Conservation (phyloP, 2,888 invertebrate species). For the Eumerus sabulonum region DNA sequence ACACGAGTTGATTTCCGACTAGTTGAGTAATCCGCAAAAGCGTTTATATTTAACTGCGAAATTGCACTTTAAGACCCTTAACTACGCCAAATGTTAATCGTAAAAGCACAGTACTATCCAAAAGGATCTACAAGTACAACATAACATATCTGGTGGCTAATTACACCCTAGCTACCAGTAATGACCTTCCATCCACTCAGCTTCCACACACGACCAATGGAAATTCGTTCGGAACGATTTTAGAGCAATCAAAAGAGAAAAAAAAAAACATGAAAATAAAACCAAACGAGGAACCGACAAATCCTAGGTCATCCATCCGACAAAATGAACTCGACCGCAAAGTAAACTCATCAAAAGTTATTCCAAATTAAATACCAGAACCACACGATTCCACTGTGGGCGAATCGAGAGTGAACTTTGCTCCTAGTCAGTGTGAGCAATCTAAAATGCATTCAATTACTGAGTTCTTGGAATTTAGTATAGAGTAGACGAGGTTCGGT, state of each 20-base stretch:
- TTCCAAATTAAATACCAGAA: slow-evolving; percentile 62
- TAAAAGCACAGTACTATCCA: no score
- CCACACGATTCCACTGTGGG: slow-evolving; percentile 55
- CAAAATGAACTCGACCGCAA: slow-evolving; percentile 53
- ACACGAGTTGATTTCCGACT: no score
- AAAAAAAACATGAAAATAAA: slow-evolving; percentile 6
- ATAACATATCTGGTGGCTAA: not conserved
- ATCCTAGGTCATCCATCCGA: slow-evolving; percentile 13
- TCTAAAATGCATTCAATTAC: slow-evolving; percentile 68
- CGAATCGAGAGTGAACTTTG: slow-evolving; percentile 44
- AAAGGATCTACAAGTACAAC: no score
- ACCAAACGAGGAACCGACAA: not conserved
- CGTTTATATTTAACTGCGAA: no score
- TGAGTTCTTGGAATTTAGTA: not conserved
- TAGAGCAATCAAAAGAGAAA: not conserved
- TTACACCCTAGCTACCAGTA: not conserved
- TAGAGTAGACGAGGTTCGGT: no score
- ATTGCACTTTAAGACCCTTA: no score
- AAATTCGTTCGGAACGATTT: slow-evolving; percentile 9
- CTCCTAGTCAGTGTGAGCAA: slow-evolving; percentile 31
- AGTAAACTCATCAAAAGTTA: slow-evolving; percentile 63
- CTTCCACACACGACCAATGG: not conserved
- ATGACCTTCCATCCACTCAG: not conserved
- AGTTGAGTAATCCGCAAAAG: no score
- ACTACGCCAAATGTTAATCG: no score